Evolutionary conservation across 2,113 vertebrate genomes (phyloP), one percentile per base, ranked within the genome.

Genomic region (Alces alces): DNA sequence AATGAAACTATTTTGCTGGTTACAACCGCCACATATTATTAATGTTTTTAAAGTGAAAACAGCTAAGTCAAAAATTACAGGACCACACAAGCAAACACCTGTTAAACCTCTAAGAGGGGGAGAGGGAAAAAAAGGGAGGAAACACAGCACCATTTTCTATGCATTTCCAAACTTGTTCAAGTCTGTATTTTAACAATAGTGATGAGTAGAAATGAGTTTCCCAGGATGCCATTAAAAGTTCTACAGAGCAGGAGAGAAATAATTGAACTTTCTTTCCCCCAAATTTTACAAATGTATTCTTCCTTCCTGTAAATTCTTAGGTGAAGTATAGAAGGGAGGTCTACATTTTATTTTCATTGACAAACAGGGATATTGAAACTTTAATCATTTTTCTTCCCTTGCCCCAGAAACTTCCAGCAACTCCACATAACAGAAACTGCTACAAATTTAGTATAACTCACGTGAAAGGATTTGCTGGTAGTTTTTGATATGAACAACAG

Each of bases 401-500:
- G 89, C 93, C 88, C 80, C 45, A 79, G 97, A 84, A 97, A 98
- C 97, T 7, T 17, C 52, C 45, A 96, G 36, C 12, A 96, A 85
- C 90, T 57, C 96, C 79, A 87, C 17, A 47, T 89, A 93, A 39
- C 21, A 15, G 0, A 97, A 43, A 88, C 86, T 97, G 95, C 95
- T 98, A 98, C 82, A 97, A 98, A 98, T 98, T 98, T 96, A 96
- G 89, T 97, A 66, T 94, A 98, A 98, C 97, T 96, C 97, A 98
- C 95, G 95, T 57, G 86, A 96, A 98, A 96, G 96, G 86, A 97
- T 98, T 98, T 98, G 97, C 96, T 98, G 92, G 95, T 70, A 97
- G 92, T 64, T 97, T 98, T 98, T 98, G 43, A 98, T 97, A 97
- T 95, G 93, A 98, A 98, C 91, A 98, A 97, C 98, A 98, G 98